A percentile compares a stretch with the other conserved stretches of the same genome.
Evolutionary conservation across 2,113 vertebrate genomes (phyloP).

Genomic region (Bos indicus): DNA sequence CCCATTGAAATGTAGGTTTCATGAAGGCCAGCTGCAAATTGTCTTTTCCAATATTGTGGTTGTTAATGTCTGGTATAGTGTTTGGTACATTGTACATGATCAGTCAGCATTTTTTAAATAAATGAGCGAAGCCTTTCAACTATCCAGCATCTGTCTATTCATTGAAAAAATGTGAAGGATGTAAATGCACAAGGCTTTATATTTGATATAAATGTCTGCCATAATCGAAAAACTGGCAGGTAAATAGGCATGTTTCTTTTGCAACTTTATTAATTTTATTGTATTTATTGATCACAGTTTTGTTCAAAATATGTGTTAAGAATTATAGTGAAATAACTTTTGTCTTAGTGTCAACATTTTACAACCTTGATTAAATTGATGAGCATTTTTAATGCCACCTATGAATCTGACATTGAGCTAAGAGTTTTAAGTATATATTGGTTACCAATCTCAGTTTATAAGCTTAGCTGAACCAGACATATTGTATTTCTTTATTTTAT

Average conservation of each 20-base stretch:
- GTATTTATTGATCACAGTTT: neutral
- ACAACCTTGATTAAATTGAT: neutral
- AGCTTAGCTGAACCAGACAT: neutral
- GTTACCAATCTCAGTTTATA: neutral
- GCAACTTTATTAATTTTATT: neutral
- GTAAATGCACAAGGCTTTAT: neutral
- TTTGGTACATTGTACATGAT: neutral
- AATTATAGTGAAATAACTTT: neutral
- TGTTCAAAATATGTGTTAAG: neutral
- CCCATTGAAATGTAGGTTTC: neutral
- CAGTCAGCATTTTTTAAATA: neutral
- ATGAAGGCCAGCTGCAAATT: neutral
- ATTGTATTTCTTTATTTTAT: neutral
- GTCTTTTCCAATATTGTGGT: neutral
- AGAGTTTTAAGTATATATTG: neutral
- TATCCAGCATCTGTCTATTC: neutral
- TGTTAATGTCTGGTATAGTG: neutral
- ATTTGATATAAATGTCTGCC: neutral
- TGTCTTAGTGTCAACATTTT: neutral
- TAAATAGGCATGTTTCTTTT: neutral
- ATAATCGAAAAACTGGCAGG: neutral
- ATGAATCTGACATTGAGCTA: neutral
- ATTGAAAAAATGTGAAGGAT: neutral
- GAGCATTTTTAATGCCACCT: neutral
- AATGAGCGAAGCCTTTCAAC: neutral